phyloP scores from a whole-genome alignment of 2,797 vertebrate species.

The Sciaenops ocellatus region DNA sequence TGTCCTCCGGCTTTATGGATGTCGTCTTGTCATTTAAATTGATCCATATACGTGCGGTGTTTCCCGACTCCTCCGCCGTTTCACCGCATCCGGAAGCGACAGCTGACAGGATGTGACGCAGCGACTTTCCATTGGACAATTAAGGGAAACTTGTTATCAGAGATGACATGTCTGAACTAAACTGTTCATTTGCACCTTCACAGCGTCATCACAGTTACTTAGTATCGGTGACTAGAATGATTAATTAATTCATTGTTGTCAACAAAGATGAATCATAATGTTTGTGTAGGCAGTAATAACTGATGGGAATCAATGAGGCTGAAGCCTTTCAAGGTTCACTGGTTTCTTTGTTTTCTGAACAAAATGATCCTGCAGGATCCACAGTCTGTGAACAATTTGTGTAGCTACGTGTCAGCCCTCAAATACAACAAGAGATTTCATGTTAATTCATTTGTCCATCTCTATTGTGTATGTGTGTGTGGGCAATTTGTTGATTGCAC shows the following conservation, averaged over 20 bases:
- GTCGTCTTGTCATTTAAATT: constrained; percentile 65
- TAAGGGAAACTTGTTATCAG: constrained; percentile 58
- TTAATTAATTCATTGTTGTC: background rate
- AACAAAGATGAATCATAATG: background rate
- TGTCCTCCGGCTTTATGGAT: constrained; percentile 25
- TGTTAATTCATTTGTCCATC: too few species aligned
- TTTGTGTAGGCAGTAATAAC: background rate
- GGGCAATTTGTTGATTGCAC: too few species aligned
- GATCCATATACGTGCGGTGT: constrained; percentile 70
- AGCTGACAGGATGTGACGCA: constrained; percentile 74
- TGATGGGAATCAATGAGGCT: background rate
- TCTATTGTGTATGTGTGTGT: too few species aligned
- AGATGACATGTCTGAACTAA: constrained; percentile 31
- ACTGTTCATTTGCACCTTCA: constrained; percentile 28
- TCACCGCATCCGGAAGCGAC: constrained; percentile 83
- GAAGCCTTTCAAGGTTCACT: too few species aligned
- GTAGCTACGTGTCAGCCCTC: too few species aligned
- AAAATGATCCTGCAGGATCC: too few species aligned
- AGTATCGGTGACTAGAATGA: background rate
- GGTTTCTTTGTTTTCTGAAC: too few species aligned
- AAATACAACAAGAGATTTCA: too few species aligned
- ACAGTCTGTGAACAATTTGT: too few species aligned
- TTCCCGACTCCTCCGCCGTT: constrained; percentile 64
- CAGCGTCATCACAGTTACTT: background rate
- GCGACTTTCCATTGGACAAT: constrained; percentile 57